Evolutionary conservation across 2,113 vertebrate species (phyloP).

Genomic region (Misgurnus anguillicaudatus): DNA sequence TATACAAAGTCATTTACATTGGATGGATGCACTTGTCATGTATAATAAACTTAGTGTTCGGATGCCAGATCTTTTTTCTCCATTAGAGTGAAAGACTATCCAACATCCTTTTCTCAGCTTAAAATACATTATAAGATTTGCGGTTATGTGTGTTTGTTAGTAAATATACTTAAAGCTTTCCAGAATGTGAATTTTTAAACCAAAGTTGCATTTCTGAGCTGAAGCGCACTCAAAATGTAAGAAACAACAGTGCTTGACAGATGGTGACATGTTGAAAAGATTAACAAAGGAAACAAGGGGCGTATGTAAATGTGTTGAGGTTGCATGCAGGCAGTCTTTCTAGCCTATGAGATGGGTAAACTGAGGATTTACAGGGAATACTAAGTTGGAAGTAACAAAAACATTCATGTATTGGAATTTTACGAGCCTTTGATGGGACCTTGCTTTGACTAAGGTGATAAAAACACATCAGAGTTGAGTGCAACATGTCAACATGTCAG

Average conservation of each 20-base stretch:
- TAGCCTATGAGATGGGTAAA: background rate
- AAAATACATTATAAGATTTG: too few species aligned
- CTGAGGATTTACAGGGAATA: constrained; percentile 2
- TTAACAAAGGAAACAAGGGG: constrained; percentile 4
- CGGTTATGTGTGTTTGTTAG: background rate
- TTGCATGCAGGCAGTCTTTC: background rate
- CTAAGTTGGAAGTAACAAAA: background rate
- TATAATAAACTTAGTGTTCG: too few species aligned
- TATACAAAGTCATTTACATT: too few species aligned
- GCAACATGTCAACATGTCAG: background rate
- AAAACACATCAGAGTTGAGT: constrained; percentile 29
- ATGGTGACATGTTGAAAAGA: constrained; percentile 20
- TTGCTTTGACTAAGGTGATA: constrained; percentile 33
- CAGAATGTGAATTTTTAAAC: background rate
- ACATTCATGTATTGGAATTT: constrained; percentile 27
- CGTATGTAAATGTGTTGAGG: background rate
- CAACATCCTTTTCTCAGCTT: too few species aligned
- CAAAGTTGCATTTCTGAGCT: background rate
- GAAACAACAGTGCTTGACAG: background rate
- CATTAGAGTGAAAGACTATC: too few species aligned
- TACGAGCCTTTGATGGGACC: constrained; percentile 41
- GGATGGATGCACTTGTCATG: too few species aligned
- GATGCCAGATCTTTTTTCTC: too few species aligned
- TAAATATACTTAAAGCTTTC: background rate
- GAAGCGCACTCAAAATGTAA: background rate